Evolutionary conservation across 2,797 vertebrate genomes (phyloP).

Genomic region (Sebastes iracundus): DNA sequence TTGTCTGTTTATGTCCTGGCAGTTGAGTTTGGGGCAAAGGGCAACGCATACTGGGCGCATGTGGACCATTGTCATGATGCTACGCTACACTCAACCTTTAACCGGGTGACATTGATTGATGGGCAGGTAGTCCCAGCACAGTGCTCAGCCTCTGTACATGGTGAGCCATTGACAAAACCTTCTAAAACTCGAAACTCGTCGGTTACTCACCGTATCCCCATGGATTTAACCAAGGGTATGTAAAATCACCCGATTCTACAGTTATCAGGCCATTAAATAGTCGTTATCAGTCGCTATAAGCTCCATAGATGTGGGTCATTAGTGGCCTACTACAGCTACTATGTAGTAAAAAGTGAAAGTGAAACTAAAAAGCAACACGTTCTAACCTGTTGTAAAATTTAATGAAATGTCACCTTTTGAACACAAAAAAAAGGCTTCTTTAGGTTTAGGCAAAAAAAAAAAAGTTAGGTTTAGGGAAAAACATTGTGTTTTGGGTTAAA

Average conservation of each 20-base stretch:
- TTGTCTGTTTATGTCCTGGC: constrained; percentile 42
- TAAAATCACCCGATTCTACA: neutral
- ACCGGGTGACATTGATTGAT: constrained; percentile 50
- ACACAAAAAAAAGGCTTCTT: too few species aligned
- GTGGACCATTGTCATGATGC: constrained; percentile 19
- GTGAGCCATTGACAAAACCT: neutral
- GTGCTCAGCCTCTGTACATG: neutral
- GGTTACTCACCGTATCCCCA: neutral
- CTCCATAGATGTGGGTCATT: too few species aligned
- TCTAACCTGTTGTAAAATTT: too few species aligned
- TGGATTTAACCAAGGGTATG: neutral
- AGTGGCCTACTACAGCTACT: too few species aligned
- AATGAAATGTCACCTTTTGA: too few species aligned
- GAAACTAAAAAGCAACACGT: too few species aligned
- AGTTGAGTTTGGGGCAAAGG: constrained; percentile 20
- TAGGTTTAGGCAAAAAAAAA: too few species aligned
- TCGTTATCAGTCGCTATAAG: too few species aligned
- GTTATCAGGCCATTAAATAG: too few species aligned
- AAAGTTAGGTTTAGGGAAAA: too few species aligned
- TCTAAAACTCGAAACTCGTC: neutral
- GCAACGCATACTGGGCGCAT: constrained; percentile 5
- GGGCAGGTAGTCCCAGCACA: neutral
- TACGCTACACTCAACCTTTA: constrained; percentile 24
- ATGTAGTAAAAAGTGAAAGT: too few species aligned
- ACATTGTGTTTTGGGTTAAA: too few species aligned